A percentile compares a stretch with the other conserved stretches of the same genome.
These are phyloP conservation scores for Gouania willdenowi DNA, from an alignment of 2,797 vertebrate species.

Conservation along the genomic window DNA sequence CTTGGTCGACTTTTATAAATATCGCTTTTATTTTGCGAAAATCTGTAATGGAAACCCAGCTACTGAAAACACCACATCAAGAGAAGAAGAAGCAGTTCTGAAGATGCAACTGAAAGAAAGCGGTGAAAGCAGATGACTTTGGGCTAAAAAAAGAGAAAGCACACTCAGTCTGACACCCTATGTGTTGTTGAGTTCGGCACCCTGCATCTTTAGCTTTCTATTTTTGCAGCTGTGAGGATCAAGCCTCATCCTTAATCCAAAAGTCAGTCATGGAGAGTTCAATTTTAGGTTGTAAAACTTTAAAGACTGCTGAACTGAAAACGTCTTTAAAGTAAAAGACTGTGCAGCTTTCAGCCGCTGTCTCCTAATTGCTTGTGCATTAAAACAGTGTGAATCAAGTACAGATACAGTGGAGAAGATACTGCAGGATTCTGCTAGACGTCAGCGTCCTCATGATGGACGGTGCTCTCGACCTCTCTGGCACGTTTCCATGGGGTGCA, in stretches of 20 bases:
- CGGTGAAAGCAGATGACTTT: too few relatives aligned
- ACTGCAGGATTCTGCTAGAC: constrained; percentile 11
- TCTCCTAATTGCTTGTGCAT: constrained; percentile 17
- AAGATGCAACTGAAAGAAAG: too few relatives aligned
- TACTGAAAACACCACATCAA: too few relatives aligned
- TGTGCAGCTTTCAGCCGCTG: not conserved
- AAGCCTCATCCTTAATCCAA: constrained; percentile 15
- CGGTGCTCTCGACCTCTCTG: constrained; percentile 12
- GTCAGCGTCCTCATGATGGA: constrained; percentile 13
- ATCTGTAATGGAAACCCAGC: too few relatives aligned
- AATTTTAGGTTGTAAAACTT: constrained; percentile 7
- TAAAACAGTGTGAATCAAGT: constrained; percentile 26
- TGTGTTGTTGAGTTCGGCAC: not conserved
- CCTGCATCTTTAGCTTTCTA: not conserved
- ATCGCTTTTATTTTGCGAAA: too few relatives aligned
- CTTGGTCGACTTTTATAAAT: too few relatives aligned
- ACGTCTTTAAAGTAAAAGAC: constrained; percentile 6
- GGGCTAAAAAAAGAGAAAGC: too few relatives aligned
- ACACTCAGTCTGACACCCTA: too few relatives aligned
- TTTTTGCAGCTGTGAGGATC: not conserved
- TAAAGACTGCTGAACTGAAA: constrained; percentile 12
- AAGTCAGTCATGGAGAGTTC: not conserved
- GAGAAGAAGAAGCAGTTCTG: too few relatives aligned
- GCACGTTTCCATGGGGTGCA: constrained; percentile 13
- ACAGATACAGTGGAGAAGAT: constrained; percentile 22